Base-by-base conservation (phyloP, 1,140 invertebrate genomes). In the Bursaphelenchus mucronatus region DNA sequence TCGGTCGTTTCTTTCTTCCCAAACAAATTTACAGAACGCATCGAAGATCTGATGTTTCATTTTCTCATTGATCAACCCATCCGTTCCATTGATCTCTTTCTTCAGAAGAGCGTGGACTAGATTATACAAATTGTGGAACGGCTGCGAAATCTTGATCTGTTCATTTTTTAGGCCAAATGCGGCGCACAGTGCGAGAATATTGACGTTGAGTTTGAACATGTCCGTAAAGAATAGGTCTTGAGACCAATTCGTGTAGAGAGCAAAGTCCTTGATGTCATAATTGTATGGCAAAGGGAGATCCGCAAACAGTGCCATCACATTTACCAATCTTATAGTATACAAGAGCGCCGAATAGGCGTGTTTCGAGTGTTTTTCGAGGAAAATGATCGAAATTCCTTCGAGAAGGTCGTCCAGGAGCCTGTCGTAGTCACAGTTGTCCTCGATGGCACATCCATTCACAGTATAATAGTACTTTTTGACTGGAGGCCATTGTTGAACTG, bases 131-230 rank as follows among this genome's bases (percentile, higher is more conserved):
- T 59, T 59, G 7, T 59, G 41, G 57, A 59, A 59, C 1, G 57
- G 57, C 1, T 13, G 11, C 2, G 41, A 44, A 6, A 50, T 13
- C 5, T 44, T 13, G 11, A 59, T 39, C 11, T n/a, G 40, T 11
- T 59, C 57, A 7, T 59, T 59, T 50, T 13, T 15, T 39, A 59
- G 13, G 11, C 57, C 57, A 50, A 59, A 59, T 5, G 57, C 57
- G 11, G 57, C 57, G 40, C 57, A 59, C 57, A 59, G 45, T 17
- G 44, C 30, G 10, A 59, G 15, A 11, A 50, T 30, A 39, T 59
- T 59, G 13, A 39, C 45, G 41, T 59, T 59, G 13, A 59, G 11
- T 17, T 44, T 39, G 40, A 41, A 59, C 30, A 15, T 13, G 41
- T 59, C 57, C 1, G 57, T 15, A 15, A 44, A 39, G 57, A 59